phyloP scores from a whole-genome alignment of 2,113 vertebrate genomes.

The Uropsilus gracilis region DNA sequence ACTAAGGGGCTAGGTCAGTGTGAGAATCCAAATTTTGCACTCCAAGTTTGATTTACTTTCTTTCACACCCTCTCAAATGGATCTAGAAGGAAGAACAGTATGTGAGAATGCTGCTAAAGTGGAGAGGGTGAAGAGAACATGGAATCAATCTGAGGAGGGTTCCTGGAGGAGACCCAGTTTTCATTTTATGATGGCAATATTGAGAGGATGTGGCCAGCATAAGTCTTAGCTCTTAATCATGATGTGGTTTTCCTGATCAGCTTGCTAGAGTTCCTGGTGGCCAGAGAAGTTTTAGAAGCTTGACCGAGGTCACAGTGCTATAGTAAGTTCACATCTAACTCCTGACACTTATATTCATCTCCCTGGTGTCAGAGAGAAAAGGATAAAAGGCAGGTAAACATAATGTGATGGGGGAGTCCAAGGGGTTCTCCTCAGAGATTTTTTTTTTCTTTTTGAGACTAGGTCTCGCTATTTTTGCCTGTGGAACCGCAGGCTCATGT shows the following conservation, averaged over 20 bases:
- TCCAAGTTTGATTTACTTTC: neutral
- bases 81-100: neutral
- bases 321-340: neutral
- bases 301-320: constrained; percentile 12
- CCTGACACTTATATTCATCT: neutral
- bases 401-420: neutral
- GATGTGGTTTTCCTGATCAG: constrained; percentile 36
- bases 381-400: neutral
- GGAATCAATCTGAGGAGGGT: neutral
- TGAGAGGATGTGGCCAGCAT: constrained; percentile 35
- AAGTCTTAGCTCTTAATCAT: constrained; percentile 27
- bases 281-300: neutral
- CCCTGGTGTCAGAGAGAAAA: neutral
- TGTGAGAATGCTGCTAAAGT: neutral
- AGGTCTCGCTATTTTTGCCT: no score
- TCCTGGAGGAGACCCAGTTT: neutral
- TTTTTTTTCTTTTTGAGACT: no score
- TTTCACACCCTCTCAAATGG: neutral
- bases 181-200: neutral
- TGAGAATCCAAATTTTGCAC: neutral
- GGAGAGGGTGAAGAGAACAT: neutral
- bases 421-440: neutral
- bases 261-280: constrained; percentile 21
- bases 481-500: no score
- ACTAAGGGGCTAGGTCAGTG: neutral